Evolutionary conservation across 2,797 vertebrate genomes (phyloP).

Genomic region (Peromyscus nudipes): DNA sequence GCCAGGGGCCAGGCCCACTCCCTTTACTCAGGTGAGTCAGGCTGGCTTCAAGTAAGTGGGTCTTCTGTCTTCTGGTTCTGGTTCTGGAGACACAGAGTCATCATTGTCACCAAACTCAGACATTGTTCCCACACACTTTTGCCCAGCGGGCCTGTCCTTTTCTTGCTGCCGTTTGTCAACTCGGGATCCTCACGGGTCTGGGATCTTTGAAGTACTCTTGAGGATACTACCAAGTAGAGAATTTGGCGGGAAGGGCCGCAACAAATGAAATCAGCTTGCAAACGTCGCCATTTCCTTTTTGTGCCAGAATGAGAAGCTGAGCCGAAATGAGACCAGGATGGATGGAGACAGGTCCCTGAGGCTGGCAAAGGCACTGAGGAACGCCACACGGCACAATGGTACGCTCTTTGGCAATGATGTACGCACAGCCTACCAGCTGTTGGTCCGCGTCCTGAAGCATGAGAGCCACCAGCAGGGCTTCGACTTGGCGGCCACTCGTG

Average conservation of each 20-base stretch:
- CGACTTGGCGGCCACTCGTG: constrained; percentile 94
- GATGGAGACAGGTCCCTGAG: constrained; percentile 91
- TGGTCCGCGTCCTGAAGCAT: constrained; percentile 92
- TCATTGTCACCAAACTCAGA: rapidly evolving
- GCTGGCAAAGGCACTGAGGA: constrained; percentile 91
- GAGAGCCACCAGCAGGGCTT: constrained; percentile 96
- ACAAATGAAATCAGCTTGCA: rapidly evolving
- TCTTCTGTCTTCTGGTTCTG: rapidly evolving
- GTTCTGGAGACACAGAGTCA: background rate
- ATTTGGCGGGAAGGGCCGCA: rapidly evolving
- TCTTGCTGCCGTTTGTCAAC: rapidly evolving
- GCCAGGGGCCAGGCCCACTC: too few relatives aligned
- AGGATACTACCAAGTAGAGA: rapidly evolving
- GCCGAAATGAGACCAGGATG: constrained; percentile 92
- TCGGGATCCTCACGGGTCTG: rapidly evolving
- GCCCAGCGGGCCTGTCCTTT: rapidly evolving
- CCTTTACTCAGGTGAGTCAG: too few relatives aligned
- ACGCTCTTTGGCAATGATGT: constrained; percentile 94
- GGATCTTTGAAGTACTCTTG: background rate
- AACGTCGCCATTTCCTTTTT: rapidly evolving
- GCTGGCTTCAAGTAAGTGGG: rapidly evolving
- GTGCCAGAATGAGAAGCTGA: constrained; percentile 94
- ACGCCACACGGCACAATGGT: constrained; percentile 90
- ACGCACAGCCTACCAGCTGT: constrained; percentile 94
- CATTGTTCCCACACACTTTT: too few relatives aligned